These are phyloP conservation scores for Actinia equina DNA, from an alignment of 64 coral and sea anemone genomes.

Conservation along the genomic window DNA sequence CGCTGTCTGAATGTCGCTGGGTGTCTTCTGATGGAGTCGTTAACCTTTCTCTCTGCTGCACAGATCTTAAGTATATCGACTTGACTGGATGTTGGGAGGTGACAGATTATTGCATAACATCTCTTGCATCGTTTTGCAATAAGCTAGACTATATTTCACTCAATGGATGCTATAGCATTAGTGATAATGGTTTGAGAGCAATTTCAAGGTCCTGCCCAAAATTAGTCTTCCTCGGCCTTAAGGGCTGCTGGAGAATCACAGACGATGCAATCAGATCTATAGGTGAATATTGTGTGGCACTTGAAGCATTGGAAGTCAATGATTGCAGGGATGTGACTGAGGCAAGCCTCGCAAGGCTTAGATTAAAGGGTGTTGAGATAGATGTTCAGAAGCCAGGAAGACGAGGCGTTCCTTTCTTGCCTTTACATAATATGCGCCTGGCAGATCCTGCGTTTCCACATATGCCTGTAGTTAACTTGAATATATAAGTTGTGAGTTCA, in stretches of 20 bases:
- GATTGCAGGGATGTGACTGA: slow-evolving; percentile 94
- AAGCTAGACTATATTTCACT: slow-evolving; percentile 44
- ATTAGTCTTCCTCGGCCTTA: slow-evolving; percentile 60
- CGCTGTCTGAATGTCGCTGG: slow-evolving; percentile 83
- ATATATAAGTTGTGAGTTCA: slow-evolving; percentile 1
- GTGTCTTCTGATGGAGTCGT: slow-evolving; percentile 71
- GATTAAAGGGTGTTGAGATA: slow-evolving; percentile 65
- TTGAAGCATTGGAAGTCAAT: slow-evolving; percentile 62
- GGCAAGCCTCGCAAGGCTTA: slow-evolving; percentile 65
- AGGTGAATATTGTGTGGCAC: slow-evolving; percentile 78
- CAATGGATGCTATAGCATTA: slow-evolving; percentile 90
- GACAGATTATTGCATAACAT: slow-evolving; percentile 62
- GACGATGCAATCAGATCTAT: slow-evolving; percentile 62
- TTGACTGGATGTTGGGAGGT: slow-evolving; percentile 93
- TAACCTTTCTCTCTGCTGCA: slow-evolving; percentile 64
- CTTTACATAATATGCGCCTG: slow-evolving; percentile 16
- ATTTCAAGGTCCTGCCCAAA: slow-evolving; percentile 47
- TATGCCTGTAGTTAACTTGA: slow-evolving; percentile 40
- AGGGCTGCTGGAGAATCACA: slow-evolving; percentile 87
- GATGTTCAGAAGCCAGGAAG: slow-evolving; percentile 59
- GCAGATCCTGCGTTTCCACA: slow-evolving; percentile 7
- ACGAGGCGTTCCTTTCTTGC: neutral
- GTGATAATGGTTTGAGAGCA: slow-evolving; percentile 37
- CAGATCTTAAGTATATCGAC: slow-evolving; percentile 61
- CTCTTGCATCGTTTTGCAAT: slow-evolving; percentile 64